A percentile compares a stretch with the other conserved stretches of the same genome.
Conservation (phyloP, 2,888 invertebrate species). For the Thelaira solivaga region DNA sequence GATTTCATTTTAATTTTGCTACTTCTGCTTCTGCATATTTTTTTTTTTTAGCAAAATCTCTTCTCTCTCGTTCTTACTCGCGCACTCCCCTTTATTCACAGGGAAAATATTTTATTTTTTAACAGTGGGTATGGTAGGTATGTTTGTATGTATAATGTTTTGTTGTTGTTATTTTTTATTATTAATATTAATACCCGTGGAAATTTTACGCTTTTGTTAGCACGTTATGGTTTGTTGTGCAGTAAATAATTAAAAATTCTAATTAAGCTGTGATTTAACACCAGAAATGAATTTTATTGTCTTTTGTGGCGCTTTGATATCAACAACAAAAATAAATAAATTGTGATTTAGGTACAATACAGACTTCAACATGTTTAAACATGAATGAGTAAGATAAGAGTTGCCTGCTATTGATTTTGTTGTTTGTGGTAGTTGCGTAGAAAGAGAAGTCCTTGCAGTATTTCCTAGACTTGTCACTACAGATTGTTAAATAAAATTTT, state of each 20-base stretch:
- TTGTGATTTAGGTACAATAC: too few species aligned
- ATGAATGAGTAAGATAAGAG: too few species aligned
- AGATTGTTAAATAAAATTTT: constrained; percentile 16
- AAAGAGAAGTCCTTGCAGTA: too few species aligned
- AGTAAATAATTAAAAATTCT: constrained; percentile 66
- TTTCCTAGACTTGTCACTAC: constrained; percentile 40
- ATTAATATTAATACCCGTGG: constrained; percentile 62
- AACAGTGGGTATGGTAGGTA: not conserved
- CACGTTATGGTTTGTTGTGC: constrained; percentile 57
- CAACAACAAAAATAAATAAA: not conserved
- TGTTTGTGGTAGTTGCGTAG: too few species aligned
- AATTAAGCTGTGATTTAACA: constrained; percentile 64
- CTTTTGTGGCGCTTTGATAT: constrained; percentile 60
- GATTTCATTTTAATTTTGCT: constrained; percentile 52
- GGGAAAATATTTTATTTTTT: not conserved
- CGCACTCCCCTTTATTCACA: not conserved
- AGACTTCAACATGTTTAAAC: too few species aligned
- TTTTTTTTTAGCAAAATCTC: constrained; percentile 17
- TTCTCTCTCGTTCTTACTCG: not conserved
- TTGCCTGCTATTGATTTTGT: too few species aligned
- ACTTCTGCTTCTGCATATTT: constrained; percentile 24
- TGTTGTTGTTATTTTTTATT: constrained; percentile 42
- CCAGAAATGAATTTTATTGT: constrained; percentile 62
- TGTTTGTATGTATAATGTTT: not conserved
- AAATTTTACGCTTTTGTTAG: constrained; percentile 64